phyloP scores from a whole-genome alignment of 1,140 invertebrate species.

The Leptopilina boulardi region DNA sequence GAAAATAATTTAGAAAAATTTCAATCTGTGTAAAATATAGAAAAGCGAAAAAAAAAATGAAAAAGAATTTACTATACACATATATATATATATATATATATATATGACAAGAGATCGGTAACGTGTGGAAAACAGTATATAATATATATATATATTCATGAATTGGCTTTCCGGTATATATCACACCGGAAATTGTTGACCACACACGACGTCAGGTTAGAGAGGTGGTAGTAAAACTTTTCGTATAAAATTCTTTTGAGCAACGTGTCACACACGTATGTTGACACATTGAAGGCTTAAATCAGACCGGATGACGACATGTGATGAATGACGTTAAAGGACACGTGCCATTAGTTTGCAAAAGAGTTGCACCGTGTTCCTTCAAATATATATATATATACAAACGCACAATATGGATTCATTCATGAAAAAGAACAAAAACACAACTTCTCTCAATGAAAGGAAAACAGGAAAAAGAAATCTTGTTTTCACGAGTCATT shows the following conservation, averaged over 20 bases:
- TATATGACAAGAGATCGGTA: neutral
- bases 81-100: no score
- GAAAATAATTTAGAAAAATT: no score
- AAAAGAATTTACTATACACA: no score
- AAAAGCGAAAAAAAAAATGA: no score
- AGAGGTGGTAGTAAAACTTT: neutral
- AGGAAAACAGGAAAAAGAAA: neutral
- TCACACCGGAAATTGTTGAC: slow-evolving; percentile 21
- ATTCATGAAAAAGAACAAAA: slow-evolving; percentile 11
- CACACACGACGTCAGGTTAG: neutral
- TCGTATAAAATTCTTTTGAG: slow-evolving; percentile 22
- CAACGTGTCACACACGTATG: slow-evolving; percentile 1
- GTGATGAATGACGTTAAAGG: slow-evolving; percentile 30
- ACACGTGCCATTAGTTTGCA: slow-evolving; percentile 19
- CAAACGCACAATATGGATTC: neutral
- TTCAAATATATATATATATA: slow-evolving; percentile 23
- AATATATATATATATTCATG: neutral
- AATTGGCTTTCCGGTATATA: slow-evolving; percentile 26
- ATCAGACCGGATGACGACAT: slow-evolving; percentile 32
- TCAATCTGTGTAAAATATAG: no score
- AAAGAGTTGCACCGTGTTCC: slow-evolving; percentile 14
- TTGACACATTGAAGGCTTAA: slow-evolving; percentile 23
- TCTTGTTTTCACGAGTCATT: slow-evolving; percentile 2
- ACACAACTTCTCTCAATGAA: neutral
- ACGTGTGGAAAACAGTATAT: neutral